A percentile compares a stretch with the other conserved stretches of the same genome.
Evolutionary conservation across 35 echinoderm and acorn worm genomes (phyloP).

Genomic region (Ophiothrix spiculata): DNA sequence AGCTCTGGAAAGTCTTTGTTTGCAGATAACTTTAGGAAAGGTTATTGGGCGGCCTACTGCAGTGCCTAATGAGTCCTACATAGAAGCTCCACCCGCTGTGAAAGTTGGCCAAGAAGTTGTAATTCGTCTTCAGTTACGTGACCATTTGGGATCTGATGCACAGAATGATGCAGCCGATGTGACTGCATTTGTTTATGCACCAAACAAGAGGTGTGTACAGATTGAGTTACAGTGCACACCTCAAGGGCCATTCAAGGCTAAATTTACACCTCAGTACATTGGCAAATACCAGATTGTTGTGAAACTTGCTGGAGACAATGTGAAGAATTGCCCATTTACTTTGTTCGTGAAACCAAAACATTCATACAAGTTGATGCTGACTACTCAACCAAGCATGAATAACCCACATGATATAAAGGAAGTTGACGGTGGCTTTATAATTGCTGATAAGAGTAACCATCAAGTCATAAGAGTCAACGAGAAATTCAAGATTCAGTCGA

Average conservation of each 20-base stretch:
- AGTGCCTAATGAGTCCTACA: neutral
- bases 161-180: neutral
- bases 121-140: neutral
- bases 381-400: neutral
- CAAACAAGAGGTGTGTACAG: neutral
- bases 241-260: neutral
- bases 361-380: neutral
- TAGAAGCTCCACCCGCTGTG: neutral
- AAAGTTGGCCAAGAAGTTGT: neutral
- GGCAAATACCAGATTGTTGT: neutral
- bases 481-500: neutral
- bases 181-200: neutral
- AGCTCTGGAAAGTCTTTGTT: neutral
- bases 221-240: conserved; percentile 4
- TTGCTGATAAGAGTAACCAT: neutral
- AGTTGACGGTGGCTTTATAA: neutral
- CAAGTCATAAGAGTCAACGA: neutral
- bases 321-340: neutral
- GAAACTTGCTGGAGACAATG: neutral
- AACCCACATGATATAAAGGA: neutral
- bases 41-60: neutral
- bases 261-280: neutral
- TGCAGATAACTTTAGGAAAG: neutral
- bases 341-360: neutral
- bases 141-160: neutral